Percentiles rank a stretch among this genome's conserved stretches.
These are phyloP conservation scores for Ctenodactylus gundi DNA, from an alignment of 2,113 vertebrate species.

Conservation along the genomic window DNA sequence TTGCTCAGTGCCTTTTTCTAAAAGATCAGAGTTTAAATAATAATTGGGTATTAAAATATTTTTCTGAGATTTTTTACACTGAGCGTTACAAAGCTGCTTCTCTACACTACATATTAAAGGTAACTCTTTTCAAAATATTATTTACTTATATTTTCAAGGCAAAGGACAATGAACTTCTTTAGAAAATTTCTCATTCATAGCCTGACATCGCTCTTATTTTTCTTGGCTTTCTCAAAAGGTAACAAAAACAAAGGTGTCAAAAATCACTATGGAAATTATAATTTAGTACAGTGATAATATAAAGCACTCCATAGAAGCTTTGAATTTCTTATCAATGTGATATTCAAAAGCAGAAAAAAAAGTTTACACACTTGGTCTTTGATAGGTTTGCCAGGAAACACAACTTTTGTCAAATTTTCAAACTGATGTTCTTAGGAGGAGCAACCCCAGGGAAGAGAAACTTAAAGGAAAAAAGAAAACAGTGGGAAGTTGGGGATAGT, in stretches of 20 bases:
- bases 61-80: background rate
- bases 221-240: background rate
- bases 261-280: background rate
- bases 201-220: background rate
- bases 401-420: background rate
- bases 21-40: conserved; percentile 38
- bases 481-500: background rate
- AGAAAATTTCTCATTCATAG: background rate
- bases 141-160: conserved; percentile 44
- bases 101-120: conserved; percentile 10
- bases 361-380: background rate
- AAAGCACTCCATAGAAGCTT: background rate
- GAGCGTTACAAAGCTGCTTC: background rate
- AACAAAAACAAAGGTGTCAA: conserved; percentile 1
- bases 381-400: background rate
- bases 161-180: background rate
- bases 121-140: background rate
- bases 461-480: background rate
- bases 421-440: background rate
- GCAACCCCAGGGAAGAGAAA: background rate
- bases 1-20: background rate
- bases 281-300: background rate
- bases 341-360: conserved; percentile 29
- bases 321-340: conserved; percentile 20
- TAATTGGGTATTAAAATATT: conserved; percentile 28